These are phyloP conservation scores for Astreopora myriophthalma DNA, from an alignment of 64 coral and sea anemone genomes.

Conservation along the genomic window DNA sequence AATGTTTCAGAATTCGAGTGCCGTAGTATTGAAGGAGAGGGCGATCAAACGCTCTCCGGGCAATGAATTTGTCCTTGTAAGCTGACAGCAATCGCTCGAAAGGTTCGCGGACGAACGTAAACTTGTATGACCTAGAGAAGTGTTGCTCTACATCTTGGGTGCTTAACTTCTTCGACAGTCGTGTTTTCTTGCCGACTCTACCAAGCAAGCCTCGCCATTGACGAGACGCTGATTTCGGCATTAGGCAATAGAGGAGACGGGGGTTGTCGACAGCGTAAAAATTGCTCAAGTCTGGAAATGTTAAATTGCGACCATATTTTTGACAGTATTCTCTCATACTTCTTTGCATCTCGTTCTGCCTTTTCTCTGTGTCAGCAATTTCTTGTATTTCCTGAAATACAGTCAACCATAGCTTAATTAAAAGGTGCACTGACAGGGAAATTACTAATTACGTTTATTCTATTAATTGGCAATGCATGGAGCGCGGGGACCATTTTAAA, in stretches of 20 bases:
- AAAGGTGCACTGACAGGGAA: no score
- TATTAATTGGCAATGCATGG: no score
- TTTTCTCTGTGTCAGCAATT: background rate
- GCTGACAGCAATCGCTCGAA: constrained; percentile 8
- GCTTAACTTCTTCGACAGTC: background rate
- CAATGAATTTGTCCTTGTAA: background rate
- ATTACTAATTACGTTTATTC: no score
- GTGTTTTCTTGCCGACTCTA: background rate
- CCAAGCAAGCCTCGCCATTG: background rate
- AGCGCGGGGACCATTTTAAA: no score
- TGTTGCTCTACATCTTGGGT: background rate
- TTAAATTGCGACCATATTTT: background rate
- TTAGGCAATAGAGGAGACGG: background rate
- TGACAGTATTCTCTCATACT: background rate
- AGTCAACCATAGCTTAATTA: background rate
- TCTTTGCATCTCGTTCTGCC: background rate
- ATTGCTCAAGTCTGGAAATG: background rate
- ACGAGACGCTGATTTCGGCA: background rate
- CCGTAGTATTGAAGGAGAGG: background rate
- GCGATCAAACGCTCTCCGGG: background rate
- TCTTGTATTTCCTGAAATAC: background rate
- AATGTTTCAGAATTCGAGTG: background rate
- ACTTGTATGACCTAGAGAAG: background rate
- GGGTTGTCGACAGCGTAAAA: background rate
- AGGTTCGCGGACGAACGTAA: constrained; percentile 12